Evolutionary conservation across 2,888 invertebrate species (phyloP), one percentile per base, ranked within the genome.

Genomic region (Morpho helenor): DNA sequence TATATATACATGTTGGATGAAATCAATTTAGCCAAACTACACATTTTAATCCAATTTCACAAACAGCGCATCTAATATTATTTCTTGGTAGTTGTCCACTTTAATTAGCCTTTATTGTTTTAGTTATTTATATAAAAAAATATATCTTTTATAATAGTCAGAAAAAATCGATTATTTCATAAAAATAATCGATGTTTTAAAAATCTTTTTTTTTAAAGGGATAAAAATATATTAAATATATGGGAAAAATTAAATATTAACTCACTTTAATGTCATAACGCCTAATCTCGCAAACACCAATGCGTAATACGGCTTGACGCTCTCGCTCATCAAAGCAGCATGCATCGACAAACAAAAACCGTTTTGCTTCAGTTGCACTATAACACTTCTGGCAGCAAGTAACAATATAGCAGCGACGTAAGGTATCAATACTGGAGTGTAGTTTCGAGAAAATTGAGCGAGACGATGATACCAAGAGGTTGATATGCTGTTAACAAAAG

Each of bases 361-460:
- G 2, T 68, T 59, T 2, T 77, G 64, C 9, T 66, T 70, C 7
- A 86, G 56, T 49, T 70, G 65, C 2, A 76, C 53, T 2, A 87
- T 64, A 44, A 71, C 84, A 43, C 71, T 77, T 47, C 92, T 86
- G 0, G 94, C 83, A 0, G 93, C 91, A 66, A 95, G 77, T 6
- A 96, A 75, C 0, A 94, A 68, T 42, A 95, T 92, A 2, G 93
- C 94, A 0, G 92, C 92, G 5, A 95, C 76, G 75, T 95, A 95
- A 0, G 95, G 92, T 0, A 94, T 84, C 7, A 96, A 70, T 65
- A 94, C 86, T 2, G 93, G 90, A 0, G 92, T 87, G 75, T 94
- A 95, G 77, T 93, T 92, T 44, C 95, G 91, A 2, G 93, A 92
- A 42, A 96, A 76, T 71, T 95, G 94, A 0, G 93, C 93, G 7